Evolutionary conservation across 2,113 vertebrate species (phyloP).

Genomic region (Paraplagusia blochii): DNA sequence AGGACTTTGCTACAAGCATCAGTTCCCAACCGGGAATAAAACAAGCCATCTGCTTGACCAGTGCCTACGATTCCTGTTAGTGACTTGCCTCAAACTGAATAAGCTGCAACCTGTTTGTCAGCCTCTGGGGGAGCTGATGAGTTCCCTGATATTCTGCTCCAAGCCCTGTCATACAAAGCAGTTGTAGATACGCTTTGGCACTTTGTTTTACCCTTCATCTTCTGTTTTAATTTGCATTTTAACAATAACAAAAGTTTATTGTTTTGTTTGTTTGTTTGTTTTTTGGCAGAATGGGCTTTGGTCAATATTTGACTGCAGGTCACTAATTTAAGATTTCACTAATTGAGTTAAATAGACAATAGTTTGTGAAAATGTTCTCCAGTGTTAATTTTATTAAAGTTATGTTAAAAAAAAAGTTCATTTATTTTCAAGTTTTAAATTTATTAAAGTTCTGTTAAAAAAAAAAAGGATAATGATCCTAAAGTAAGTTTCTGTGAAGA

Average conservation of each 20-base stretch:
- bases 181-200: slow-evolving; percentile 10
- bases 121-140: slow-evolving; percentile 5
- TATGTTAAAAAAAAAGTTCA: not conserved
- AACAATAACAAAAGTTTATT: not conserved
- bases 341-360: slow-evolving; percentile 4
- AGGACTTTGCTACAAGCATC: slow-evolving; percentile 32
- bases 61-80: slow-evolving; percentile 39
- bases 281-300: slow-evolving; percentile 25
- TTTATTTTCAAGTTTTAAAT: not conserved
- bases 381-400: slow-evolving; percentile 14
- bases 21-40: slow-evolving; percentile 53
- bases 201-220: slow-evolving; percentile 21
- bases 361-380: slow-evolving; percentile 4
- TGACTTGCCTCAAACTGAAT: slow-evolving; percentile 30
- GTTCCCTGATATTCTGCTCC: slow-evolving; percentile 3
- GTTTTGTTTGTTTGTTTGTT: slow-evolving; percentile 2
- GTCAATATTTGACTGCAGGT: slow-evolving; percentile 68
- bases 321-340: slow-evolving; percentile 6
- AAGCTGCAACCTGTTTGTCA: slow-evolving; percentile 24
- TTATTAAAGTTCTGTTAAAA: too few species aligned
- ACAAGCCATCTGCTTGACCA: slow-evolving; percentile 53
- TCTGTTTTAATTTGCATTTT: slow-evolving; percentile 16
- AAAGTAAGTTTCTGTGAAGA: too few species aligned
- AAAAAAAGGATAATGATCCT: too few species aligned
- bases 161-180: slow-evolving; percentile 20